phyloP scores from a whole-genome alignment of 2,888 invertebrate species.

The Lochmaea capreae region DNA sequence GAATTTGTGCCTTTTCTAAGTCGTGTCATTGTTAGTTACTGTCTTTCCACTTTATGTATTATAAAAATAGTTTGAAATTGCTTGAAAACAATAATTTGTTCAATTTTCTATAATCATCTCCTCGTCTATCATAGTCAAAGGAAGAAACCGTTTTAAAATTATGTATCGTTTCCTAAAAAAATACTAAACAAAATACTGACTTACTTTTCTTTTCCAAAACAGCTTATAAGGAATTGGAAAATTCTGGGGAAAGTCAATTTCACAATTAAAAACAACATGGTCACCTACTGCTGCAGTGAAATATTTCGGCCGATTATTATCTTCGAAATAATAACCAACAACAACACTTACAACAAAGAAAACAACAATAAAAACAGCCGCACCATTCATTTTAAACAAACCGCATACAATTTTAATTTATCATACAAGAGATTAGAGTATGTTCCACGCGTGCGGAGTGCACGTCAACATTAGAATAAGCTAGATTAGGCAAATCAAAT shows the following conservation, averaged over 20 bases:
- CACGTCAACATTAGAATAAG: conserved; percentile 47
- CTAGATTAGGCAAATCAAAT: conserved; percentile 45
- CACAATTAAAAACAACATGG: conserved; percentile 83
- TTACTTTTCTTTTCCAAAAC: conserved; percentile 91
- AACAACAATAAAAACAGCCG: conserved; percentile 38
- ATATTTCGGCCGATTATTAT: conserved; percentile 59
- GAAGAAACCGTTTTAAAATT: too few relatives aligned
- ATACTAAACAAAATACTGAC: conserved; percentile 52
- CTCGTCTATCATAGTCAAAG: too few relatives aligned
- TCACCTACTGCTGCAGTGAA: conserved; percentile 80
- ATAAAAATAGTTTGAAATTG: too few relatives aligned
- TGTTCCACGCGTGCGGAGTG: conserved; percentile 32
- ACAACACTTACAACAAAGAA: conserved; percentile 27
- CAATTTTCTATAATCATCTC: too few relatives aligned
- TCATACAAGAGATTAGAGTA: conserved; percentile 10
- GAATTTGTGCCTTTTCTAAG: too few relatives aligned
- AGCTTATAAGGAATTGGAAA: conserved; percentile 87
- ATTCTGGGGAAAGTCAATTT: conserved; percentile 88
- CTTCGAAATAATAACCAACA: conserved; percentile 57
- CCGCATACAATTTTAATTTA: not conserved
- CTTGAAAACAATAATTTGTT: too few relatives aligned
- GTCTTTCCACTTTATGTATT: too few relatives aligned
- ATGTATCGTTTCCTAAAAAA: too few relatives aligned
- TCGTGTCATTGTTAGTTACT: too few relatives aligned
- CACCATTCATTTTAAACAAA: conserved; percentile 40